Evolutionary conservation across 2,888 invertebrate species (phyloP), one percentile per base, ranked within the genome.

Genomic region (Hololepta plana): DNA sequence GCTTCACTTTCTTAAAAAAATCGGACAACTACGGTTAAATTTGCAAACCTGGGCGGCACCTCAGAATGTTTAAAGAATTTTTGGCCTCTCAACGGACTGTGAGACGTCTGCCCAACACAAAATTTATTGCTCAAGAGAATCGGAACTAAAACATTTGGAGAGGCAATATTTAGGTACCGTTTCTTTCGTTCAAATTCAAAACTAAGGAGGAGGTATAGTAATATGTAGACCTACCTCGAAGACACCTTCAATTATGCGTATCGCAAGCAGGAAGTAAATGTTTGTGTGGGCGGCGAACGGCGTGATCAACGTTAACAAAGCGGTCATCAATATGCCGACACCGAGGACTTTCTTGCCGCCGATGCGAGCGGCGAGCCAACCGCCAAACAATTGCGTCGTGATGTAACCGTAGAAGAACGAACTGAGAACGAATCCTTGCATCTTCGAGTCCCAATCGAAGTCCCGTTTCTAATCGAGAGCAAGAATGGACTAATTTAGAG

Each of bases 381-480:
- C 87, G 1, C 85, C 87, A 1, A 77, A 63, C 20, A 87, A 57
- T 51, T 81, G 87, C 0, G 87, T 87, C 30, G 77, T 52, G 30
- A 87, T 67, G 53, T 88, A 88, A 0, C 87, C 87, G 45, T 84
- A 85, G 60, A 88, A 88, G 55, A 88, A 88, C 0, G 84, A 79
- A 42, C 82, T 81, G 26, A 88, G 54, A 15, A 88, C 67, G 26
- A 76, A 55, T 1, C 85, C 85, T 51, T 76, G 77, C 19, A 72
- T 65, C 45, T 68, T 68, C 0, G 74, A 64, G 40, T 72, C 71
- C 87, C 87, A 87, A 33, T 75, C 67, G 44, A 84, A 84, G 42
- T 82, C 80, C 37, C 65, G 68, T n/a, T 59, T 55, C 68, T 75
- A 57, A 15, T 51, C 45, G n/a, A 17, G 15, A 2, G 12, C 8